Evolutionary conservation across 2,113 vertebrate species (phyloP).

Genomic region (Salvelinus alpinus): DNA sequence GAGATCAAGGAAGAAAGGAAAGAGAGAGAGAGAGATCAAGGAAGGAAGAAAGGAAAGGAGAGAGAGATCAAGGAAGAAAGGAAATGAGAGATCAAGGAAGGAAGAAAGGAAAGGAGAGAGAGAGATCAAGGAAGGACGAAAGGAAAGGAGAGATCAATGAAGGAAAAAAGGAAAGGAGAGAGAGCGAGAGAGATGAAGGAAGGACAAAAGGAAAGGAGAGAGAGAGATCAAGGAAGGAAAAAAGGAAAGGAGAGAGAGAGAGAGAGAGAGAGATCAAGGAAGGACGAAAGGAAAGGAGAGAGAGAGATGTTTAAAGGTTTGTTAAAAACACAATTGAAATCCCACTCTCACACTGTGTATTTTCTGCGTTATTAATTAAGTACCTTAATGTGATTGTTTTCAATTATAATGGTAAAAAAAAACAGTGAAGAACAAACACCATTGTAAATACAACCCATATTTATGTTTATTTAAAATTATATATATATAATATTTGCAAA

Average conservation of each 20-base stretch:
- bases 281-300: constrained; percentile 56
- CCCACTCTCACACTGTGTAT: constrained; percentile 88
- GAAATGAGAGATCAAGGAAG: constrained; percentile 9
- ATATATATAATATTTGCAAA: too few species aligned
- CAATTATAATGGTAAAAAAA: too few species aligned
- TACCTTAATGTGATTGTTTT: too few species aligned
- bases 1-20: constrained; percentile 8
- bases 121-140: too few species aligned
- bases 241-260: constrained; percentile 16
- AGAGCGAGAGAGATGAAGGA: background rate
- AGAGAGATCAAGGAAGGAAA: constrained; percentile 32
- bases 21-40: constrained; percentile 42
- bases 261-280: constrained; percentile 65
- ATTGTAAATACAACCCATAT: too few species aligned
- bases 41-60: constrained; percentile 36
- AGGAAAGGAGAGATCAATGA: background rate
- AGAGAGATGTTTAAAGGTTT: constrained; percentile 92
- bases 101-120: background rate
- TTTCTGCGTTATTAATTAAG: too few species aligned
- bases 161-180: background rate
- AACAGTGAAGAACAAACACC: too few species aligned
- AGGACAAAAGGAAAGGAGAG: constrained; percentile 26
- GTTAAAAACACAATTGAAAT: constrained; percentile 89
- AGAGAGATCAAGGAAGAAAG: constrained; percentile 3
- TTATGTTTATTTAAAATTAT: too few species aligned